Percentiles rank a stretch among this genome's conserved stretches.
phyloP scores from a whole-genome alignment of 2,113 vertebrate species.

The Ptyas mucosa region DNA sequence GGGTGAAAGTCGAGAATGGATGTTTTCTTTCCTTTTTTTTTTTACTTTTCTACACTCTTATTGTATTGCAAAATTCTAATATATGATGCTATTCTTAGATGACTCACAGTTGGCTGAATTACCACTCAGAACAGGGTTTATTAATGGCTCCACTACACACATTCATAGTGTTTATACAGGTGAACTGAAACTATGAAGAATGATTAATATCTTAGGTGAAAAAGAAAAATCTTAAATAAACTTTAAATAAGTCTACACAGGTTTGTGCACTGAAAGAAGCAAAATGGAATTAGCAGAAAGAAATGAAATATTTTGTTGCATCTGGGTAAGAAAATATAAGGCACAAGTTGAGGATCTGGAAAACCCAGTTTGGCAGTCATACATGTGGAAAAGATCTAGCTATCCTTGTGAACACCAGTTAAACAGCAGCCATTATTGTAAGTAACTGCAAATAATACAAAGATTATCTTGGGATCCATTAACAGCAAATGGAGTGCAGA shows the following conservation, averaged over 20 bases:
- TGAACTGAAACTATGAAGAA: background rate
- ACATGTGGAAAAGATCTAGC: background rate
- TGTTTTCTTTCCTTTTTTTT: too few species aligned
- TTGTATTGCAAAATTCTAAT: background rate
- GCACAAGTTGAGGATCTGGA: background rate
- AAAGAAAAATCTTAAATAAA: background rate
- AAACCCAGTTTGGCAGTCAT: background rate
- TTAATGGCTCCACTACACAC: background rate
- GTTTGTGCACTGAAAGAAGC: background rate
- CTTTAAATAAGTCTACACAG: background rate
- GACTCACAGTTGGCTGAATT: background rate
- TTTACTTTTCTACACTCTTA: too few species aligned
- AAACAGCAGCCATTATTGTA: background rate
- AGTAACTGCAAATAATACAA: background rate
- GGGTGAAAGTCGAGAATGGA: too few species aligned
- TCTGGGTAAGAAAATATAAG: background rate
- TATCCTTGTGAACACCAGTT: background rate
- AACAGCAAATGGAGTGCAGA: background rate
- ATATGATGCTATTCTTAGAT: background rate
- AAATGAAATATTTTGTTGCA: too few species aligned
- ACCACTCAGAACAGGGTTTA: background rate
- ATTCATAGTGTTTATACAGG: background rate
- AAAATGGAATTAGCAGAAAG: too few species aligned
- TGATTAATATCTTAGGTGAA: background rate
- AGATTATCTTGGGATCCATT: background rate